Evolutionary conservation across 2,113 vertebrate species (phyloP).

Genomic region (Mionectes macconnelli): DNA sequence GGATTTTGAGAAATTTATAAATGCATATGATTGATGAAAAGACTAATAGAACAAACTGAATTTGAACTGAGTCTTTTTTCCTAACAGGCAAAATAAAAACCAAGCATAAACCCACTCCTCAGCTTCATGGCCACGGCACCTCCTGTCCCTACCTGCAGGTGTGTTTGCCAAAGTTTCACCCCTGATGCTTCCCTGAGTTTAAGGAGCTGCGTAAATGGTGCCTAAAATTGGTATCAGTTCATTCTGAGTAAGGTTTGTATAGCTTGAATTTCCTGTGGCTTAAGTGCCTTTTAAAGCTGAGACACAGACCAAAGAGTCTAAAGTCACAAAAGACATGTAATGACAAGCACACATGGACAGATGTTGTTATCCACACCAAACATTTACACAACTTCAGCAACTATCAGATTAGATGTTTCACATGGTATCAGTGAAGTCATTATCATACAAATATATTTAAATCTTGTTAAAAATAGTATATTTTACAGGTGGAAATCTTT

Average conservation of each 20-base stretch:
- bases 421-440: neutral
- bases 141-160: neutral
- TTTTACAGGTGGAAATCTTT: neutral
- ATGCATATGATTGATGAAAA: neutral
- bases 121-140: neutral
- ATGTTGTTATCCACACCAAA: neutral
- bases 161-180: neutral
- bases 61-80: neutral
- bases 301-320: neutral
- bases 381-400: neutral
- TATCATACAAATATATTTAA: neutral
- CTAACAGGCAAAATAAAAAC: neutral
- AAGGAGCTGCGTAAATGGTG: neutral
- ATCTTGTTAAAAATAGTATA: neutral
- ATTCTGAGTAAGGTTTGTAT: neutral
- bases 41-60: neutral
- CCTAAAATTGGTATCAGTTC: neutral
- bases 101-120: neutral
- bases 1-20: neutral
- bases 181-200: neutral
- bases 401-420: neutral
- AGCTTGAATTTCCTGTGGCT: neutral
- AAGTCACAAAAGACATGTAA: neutral
- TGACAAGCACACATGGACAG: fast-evolving
- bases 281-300: neutral